Conservation (phyloP, 2,888 invertebrate species). For the Drosophila helvetica region DNA sequence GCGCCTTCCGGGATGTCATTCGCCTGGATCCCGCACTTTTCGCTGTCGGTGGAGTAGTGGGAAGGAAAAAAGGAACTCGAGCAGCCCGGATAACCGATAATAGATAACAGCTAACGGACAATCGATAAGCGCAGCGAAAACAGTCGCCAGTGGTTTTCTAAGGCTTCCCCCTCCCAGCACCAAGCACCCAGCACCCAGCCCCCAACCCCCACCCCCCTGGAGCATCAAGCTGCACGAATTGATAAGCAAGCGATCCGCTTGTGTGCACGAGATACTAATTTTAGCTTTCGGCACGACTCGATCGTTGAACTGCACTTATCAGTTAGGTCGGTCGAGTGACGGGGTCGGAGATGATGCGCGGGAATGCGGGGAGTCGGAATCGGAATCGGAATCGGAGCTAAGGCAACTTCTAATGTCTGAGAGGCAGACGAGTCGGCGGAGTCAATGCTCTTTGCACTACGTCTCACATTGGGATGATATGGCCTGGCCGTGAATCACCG, state of each 20-base stretch:
- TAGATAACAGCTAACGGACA: neutral
- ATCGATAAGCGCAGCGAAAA: neutral
- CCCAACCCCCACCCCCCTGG: too few species aligned
- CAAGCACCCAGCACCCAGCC: too few species aligned
- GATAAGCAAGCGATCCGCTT: constrained; percentile 19
- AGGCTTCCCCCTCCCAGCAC: neutral
- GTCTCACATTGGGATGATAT: constrained; percentile 2
- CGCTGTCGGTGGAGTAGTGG: neutral
- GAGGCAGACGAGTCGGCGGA: constrained; percentile 16
- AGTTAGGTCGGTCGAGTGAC: neutral
- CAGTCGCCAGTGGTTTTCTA: neutral
- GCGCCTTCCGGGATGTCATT: constrained; percentile 36
- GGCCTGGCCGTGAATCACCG: constrained; percentile 29
- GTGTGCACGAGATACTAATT: constrained; percentile 40
- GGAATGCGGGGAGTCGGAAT: neutral
- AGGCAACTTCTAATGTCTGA: constrained; percentile 20
- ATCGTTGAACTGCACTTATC: constrained; percentile 44
- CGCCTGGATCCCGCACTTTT: neutral
- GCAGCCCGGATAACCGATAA: constrained; percentile 5
- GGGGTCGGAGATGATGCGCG: neutral
- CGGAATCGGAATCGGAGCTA: neutral
- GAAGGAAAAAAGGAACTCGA: neutral
- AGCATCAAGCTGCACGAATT: neutral
- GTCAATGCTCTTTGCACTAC: constrained; percentile 23
- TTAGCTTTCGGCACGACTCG: constrained; percentile 35